Evolutionary conservation across 2,113 vertebrate genomes (phyloP), one percentile per base, ranked within the genome.

Genomic region (Cyprinodon variegatus): DNA sequence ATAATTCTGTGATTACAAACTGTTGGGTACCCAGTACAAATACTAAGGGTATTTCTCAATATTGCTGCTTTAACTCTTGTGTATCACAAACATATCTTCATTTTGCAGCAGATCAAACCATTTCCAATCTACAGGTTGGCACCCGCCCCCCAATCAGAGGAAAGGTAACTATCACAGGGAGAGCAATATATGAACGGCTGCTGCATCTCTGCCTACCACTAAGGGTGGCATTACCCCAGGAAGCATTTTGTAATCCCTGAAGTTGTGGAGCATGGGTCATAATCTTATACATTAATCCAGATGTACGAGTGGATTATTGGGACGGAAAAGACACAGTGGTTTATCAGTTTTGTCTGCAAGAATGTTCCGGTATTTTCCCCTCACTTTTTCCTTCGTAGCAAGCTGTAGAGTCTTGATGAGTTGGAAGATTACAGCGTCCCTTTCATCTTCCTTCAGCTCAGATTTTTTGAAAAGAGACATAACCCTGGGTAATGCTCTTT

Each of bases 271-370:
- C 68, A 75, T 11, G 63, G 70, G 69, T 79, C 68, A 36, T 86
- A 88, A 89, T 89, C 82, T 79, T 75, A 77, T 10, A 41, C 76
- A 70, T 50, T 89, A 89, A 89, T 89, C 79, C 84, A 37, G 66
- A 65, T 50, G 65, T 39, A 73, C 67, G 65, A 2, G 64, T 76
- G 79, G 87, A 86, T 87, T 84, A 86, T 22, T 45, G 68, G 45
- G 45, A 57, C 38, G 62, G 72, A 60, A 22, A 20, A 43, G 36
- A 61, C 66, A 22, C 40, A 15, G 40, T 29, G 63, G n/a, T 43
- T 3, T 59, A 72, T 68, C 77, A 6, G n/a, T 53, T 78, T 60
- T 61, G 6, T 2, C 45, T 71, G 65, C 29, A 2, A 13, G 46
- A 46, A 39, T 8, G 36, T 22, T 38, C 39, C 9, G 17, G 0